Evolutionary conservation across 23 tunicate species (phyloP).

Genomic region (Phallusia fumigata): DNA sequence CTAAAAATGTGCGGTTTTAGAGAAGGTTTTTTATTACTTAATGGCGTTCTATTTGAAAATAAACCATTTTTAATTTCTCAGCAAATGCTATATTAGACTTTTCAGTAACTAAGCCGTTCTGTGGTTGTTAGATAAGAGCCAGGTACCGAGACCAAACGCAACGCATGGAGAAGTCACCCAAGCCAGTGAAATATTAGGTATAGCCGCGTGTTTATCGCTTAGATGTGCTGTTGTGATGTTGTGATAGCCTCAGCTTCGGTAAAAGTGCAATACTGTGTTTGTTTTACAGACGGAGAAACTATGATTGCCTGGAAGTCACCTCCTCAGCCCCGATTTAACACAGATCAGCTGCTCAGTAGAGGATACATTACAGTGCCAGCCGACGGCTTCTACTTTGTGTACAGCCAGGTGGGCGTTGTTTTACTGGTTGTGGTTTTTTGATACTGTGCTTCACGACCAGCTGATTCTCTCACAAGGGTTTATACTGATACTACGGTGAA

Average conservation of each 20-base stretch:
- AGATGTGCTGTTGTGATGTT: neutral
- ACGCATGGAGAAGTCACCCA: neutral
- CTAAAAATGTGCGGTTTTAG: no score
- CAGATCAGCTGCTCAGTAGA: neutral
- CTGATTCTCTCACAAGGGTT: no score
- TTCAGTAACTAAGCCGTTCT: neutral
- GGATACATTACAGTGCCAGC: slow-evolving; percentile 38
- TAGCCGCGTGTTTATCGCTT: neutral
- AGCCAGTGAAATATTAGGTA: neutral
- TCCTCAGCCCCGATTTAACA: neutral
- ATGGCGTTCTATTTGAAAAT: no score
- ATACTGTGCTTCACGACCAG: no score
- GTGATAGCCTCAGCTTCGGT: neutral
- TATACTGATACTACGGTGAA: neutral
- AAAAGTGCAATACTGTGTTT: neutral
- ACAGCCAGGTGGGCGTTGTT: slow-evolving; percentile 33
- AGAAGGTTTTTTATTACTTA: no score
- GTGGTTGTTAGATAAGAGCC: slow-evolving; percentile 3
- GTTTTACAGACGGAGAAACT: neutral
- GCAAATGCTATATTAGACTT: no score
- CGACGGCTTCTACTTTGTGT: slow-evolving; percentile 33
- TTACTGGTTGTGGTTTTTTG: no score
- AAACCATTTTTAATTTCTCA: no score
- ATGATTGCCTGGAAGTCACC: neutral
- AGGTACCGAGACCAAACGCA: neutral